phyloP scores from a whole-genome alignment of 37 sponge, comb jelly and placozoan species.

The Geodia barretti region DNA sequence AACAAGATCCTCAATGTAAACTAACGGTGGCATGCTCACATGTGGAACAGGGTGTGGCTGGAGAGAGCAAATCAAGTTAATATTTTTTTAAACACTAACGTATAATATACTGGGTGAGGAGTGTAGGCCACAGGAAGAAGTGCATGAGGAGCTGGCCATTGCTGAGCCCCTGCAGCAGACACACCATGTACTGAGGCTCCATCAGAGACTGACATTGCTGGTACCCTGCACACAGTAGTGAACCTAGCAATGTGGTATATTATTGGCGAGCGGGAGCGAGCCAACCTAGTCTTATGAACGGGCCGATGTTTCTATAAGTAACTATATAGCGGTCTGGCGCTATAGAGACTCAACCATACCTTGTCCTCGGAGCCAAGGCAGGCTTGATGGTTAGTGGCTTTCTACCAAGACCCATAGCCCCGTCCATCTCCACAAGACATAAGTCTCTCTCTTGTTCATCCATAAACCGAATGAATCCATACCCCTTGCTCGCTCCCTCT shows the following conservation, averaged over 20 bases:
- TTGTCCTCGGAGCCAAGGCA: slow-evolving; percentile 16
- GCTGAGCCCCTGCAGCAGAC: background rate
- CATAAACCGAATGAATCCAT: slow-evolving; percentile 51
- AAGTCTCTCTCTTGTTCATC: slow-evolving; percentile 39
- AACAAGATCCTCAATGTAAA: background rate
- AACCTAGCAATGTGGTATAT: too few species aligned
- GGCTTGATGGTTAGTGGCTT: slow-evolving; percentile 35
- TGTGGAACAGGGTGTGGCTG: background rate
- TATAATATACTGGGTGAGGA: background rate
- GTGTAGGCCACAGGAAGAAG: background rate
- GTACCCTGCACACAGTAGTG: too few species aligned
- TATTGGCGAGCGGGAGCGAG: too few species aligned
- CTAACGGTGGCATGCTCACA: background rate
- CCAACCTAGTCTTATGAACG: background rate
- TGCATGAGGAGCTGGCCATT: background rate
- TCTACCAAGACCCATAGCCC: slow-evolving; percentile 22
- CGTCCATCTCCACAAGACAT: slow-evolving; percentile 34
- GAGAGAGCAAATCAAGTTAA: background rate
- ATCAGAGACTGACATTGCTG: too few species aligned
- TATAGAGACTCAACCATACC: too few species aligned
- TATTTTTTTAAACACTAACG: background rate
- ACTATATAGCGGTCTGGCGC: too few species aligned
- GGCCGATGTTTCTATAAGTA: too few species aligned
- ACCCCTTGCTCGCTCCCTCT: slow-evolving; percentile 37
- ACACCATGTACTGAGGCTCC: too few species aligned